These are phyloP conservation scores for Gonioctena quinquepunctata DNA, from an alignment of 1,140 invertebrate species.

Conservation along the genomic window DNA sequence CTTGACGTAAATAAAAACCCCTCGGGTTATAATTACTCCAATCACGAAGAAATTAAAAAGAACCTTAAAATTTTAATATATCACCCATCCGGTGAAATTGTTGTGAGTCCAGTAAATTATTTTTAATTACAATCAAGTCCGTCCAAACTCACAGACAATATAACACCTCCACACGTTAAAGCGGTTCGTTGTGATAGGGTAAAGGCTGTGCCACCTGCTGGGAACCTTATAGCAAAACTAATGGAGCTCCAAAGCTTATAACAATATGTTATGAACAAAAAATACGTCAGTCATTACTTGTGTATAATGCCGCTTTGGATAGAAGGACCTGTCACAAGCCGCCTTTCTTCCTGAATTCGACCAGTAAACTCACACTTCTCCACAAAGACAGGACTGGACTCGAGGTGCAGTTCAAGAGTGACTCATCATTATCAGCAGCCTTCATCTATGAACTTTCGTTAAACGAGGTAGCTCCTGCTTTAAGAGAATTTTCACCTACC, in stretches of 20 bases:
- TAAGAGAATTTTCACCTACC: too few species aligned
- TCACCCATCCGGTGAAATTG: background rate
- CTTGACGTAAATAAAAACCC: too few species aligned
- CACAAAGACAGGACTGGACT: background rate
- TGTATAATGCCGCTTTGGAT: background rate
- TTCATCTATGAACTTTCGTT: too few species aligned
- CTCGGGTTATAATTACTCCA: background rate
- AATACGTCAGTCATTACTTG: slow-evolving; percentile 19
- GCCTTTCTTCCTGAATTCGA: slow-evolving; percentile 17
- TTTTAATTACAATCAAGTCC: slow-evolving; percentile 17
- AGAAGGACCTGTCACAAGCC: slow-evolving; percentile 10
- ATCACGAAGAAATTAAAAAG: background rate
- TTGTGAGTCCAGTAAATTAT: slow-evolving; percentile 14
- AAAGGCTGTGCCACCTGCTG: slow-evolving; percentile 10
- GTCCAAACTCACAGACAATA: slow-evolving; percentile 12
- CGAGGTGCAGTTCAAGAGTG: background rate
- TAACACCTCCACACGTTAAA: slow-evolving; percentile 16
- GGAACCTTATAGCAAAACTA: slow-evolving; percentile 20
- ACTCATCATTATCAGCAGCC: too few species aligned
- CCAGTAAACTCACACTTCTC: background rate
- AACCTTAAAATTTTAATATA: background rate
- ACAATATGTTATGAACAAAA: slow-evolving; percentile 20
- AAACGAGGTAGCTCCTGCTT: too few species aligned
- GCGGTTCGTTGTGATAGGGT: slow-evolving; percentile 1
- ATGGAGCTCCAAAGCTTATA: slow-evolving; percentile 7